Conservation (phyloP, 2,888 invertebrate species). For the Myopa tessellatipennis region DNA sequence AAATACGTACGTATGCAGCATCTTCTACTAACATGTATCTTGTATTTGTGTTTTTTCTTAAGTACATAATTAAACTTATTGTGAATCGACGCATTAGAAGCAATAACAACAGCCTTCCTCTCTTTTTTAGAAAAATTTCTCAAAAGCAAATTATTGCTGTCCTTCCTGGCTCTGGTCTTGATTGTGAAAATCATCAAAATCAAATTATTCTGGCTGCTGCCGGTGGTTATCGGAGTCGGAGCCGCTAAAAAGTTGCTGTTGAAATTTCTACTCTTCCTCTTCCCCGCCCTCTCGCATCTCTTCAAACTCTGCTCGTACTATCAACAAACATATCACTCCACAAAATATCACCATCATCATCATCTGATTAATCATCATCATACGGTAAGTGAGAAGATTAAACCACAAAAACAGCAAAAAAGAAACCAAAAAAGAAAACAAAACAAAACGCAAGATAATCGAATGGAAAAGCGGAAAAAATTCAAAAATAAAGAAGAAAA, state of each 20-base stretch:
- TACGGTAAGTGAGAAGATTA: conserved; percentile 67
- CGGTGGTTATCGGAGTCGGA: conserved; percentile 81
- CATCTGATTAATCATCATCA: conserved; percentile 84
- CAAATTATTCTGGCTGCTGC: conserved; percentile 83
- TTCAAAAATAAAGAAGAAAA: no score
- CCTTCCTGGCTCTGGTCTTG: conserved; percentile 80
- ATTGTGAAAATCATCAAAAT: conserved; percentile 84
- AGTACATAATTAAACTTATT: no score
- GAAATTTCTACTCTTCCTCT: conserved; percentile 82
- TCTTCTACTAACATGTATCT: background rate
- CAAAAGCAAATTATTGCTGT: conserved; percentile 78
- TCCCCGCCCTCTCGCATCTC: conserved; percentile 84
- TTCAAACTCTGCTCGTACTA: conserved; percentile 89
- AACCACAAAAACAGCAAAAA: background rate
- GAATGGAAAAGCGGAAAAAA: no score
- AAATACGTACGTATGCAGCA: conserved; percentile 61
- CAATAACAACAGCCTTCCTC: no score
- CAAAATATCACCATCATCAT: conserved; percentile 85
- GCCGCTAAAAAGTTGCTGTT: conserved; percentile 87
- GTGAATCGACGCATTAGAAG: no score
- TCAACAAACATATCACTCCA: conserved; percentile 77
- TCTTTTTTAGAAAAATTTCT: conserved; percentile 79
- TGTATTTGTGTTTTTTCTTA: no score
- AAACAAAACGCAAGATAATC: no score
- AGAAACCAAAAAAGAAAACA: background rate